Evolutionary conservation across 1,140 invertebrate genomes (phyloP), one percentile per base, ranked within the genome.

Genomic region (Lucilia cuprina): DNA sequence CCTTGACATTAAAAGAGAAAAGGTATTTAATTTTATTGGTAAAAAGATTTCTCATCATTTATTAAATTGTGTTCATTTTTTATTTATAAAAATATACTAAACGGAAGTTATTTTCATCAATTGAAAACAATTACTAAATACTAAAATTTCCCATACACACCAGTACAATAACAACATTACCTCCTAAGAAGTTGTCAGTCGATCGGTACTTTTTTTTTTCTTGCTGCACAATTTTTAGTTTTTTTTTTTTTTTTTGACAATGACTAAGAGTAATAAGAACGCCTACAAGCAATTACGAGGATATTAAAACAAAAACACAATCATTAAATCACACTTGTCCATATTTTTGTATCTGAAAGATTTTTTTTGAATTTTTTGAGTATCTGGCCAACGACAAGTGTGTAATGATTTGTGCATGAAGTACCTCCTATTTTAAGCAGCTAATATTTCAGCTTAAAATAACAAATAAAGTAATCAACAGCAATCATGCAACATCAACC

Each of bases 361-460:
- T 30, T 41, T 41, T 41, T 41, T 2, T 41, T 41, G n/a, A 55
- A 2, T 5, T 55, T 55, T 55, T 55, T 55, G 17, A 55, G 50
- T 55, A 55, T 55, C 50, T 55, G 50, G 12, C 50, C 50, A n/a
- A n/a, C 50, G 17, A 55, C 50, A 55, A 55, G 50, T 55, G 74
- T 77, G 34, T 77, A 41, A 77, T 5, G 30, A 41, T n/a, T 17
- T 17, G 30, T 41, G 13, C 4, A 17, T 14, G 35, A 30, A 41
- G 17, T 17, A 77, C n/a, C 74, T 77, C 25, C 30, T 35, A 35
- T 77, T 77, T 77, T n/a, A 55, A 77, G 34, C 74, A 77, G 74
- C 74, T 77, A 34, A 77, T 77, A 77, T 77, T 41, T 77, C 74
- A 77, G 74, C 74, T 41, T 77, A 41, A 41, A 77, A 77, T 9